Evolutionary conservation across 2,113 vertebrate genomes (phyloP).

Genomic region (Rhombomys opimus): DNA sequence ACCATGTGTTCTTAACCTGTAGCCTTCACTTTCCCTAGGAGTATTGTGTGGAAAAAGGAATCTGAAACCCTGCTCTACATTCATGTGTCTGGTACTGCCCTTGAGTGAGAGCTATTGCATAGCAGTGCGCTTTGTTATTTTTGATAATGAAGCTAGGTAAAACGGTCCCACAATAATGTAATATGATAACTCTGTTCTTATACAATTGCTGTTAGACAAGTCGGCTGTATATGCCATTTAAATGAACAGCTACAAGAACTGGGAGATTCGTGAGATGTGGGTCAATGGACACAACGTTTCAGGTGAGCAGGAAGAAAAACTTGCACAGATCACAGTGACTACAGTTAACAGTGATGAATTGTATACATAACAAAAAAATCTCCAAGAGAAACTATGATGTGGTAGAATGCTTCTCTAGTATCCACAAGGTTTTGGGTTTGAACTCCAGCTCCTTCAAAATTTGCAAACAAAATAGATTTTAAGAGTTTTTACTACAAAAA

Average conservation of each 20-base stretch:
- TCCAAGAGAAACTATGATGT: neutral
- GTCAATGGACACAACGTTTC: neutral
- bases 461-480: neutral
- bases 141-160: neutral
- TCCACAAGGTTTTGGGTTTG: neutral
- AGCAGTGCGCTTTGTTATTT: neutral
- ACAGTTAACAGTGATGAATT: neutral
- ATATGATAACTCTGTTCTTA: neutral
- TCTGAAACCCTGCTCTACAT: neutral
- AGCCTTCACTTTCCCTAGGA: neutral
- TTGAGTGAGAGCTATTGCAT: neutral
- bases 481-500: neutral
- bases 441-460: neutral
- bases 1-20: neutral
- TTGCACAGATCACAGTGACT: neutral
- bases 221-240: neutral
- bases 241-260: neutral
- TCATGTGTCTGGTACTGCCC: neutral
- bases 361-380: neutral
- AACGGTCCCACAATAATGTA: neutral
- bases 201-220: conserved; percentile 19
- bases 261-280: neutral
- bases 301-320: neutral
- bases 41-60: neutral
- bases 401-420: neutral